Evolutionary conservation across 1,140 invertebrate species (phyloP).

Genomic region (Panulirus ornatus): DNA sequence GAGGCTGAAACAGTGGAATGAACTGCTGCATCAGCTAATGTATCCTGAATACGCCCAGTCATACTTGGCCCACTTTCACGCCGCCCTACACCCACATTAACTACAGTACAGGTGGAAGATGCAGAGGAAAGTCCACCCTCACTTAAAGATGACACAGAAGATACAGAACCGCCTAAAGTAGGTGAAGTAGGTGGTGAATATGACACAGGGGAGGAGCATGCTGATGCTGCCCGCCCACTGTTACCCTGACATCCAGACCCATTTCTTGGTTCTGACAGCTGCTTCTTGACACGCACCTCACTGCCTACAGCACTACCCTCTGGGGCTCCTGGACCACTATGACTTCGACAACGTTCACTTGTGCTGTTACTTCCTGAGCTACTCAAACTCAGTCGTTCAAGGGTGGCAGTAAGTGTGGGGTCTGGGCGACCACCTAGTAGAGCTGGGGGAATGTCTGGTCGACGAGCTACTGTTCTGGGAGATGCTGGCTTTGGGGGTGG

Average conservation of each 20-base stretch:
- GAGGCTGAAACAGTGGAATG: slow-evolving; percentile 53
- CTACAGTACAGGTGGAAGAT: slow-evolving; percentile 74
- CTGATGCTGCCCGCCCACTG: slow-evolving; percentile 68
- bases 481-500: slow-evolving; percentile 52
- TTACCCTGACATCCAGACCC: slow-evolving; percentile 55
- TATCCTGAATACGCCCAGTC: slow-evolving; percentile 30
- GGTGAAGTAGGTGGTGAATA: slow-evolving; percentile 75
- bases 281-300: slow-evolving; percentile 67
- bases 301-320: slow-evolving; percentile 67
- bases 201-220: slow-evolving; percentile 74
- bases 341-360: slow-evolving; percentile 71
- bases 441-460: slow-evolving; percentile 63
- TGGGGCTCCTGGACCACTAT: slow-evolving; percentile 74
- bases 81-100: slow-evolving; percentile 70
- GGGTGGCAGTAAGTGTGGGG: slow-evolving; percentile 48
- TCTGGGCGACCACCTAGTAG: slow-evolving; percentile 50
- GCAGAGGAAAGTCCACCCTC: slow-evolving; percentile 74
- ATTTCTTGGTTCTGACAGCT: slow-evolving; percentile 56
- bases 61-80: slow-evolving; percentile 31
- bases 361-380: slow-evolving; percentile 46
- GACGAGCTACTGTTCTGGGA: slow-evolving; percentile 52
- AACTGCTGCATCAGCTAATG: slow-evolving; percentile 36
- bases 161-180: slow-evolving; percentile 71
- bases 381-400: slow-evolving; percentile 57
- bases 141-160: slow-evolving; percentile 74